Base-by-base conservation (phyloP, 2,797 vertebrate genomes). In the Platalea minor region DNA sequence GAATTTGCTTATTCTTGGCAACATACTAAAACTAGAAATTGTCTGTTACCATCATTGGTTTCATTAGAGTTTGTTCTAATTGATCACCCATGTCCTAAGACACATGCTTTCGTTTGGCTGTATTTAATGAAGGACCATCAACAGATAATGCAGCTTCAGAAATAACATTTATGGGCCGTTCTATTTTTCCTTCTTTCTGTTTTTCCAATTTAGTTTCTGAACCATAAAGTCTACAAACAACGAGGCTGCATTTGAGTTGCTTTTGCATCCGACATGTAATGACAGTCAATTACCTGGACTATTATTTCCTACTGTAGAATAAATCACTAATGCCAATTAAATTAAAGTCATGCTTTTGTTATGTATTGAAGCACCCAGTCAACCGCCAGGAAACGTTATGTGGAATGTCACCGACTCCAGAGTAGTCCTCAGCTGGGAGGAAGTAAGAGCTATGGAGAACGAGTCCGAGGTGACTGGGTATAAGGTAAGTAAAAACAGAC, bases 401-500 rank as follows among this genome's bases (percentile, higher is more conserved):
- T 99, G 99, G 99, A 99, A 98, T 65, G 98, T 99, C 85, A 99
- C 98, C 43, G 98, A 98, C 93, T 99, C 98, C n/a, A 98, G 98
- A 43, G 98, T 99, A 29, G 97, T 98, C 17, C 98, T 99, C 93
- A 99, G 98, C 95, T 99, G 99, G 99, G 99, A 99, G 90, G 99
- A 98, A 35, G 99, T 99, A 6, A 98, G 98, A 90, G 99, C 99
- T 29, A 97, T 98, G 98, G 99, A 99, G 97, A 99, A 99, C 1
- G 99, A 99, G 97, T 99, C 99, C 4, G 98, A 99, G 96, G 99
- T 99, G 97, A 99, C 97, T 11, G 99, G 99, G 31, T 99, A 99
- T 97, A 98, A 99, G 98, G 99, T 99, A 95, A 96, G 98, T 97
- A 81, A 39, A 43, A 86, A 25, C 31, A 41, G 37, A 46, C 29